Evolutionary conservation across 2,888 invertebrate species (phyloP), one percentile per base, ranked within the genome.

Genomic region (Drosophila recens): DNA sequence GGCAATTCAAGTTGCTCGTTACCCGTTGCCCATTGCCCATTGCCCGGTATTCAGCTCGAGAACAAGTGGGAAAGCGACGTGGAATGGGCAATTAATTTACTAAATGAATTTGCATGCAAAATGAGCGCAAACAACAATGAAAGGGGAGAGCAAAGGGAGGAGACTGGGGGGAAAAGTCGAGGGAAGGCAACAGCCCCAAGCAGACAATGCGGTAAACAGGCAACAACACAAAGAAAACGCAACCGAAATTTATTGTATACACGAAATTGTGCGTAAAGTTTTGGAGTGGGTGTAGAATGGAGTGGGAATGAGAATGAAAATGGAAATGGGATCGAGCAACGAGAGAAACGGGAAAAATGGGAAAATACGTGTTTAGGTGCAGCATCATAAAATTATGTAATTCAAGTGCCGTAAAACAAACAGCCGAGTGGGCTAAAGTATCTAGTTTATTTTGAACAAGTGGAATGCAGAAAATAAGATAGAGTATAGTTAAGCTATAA

Each of bases 61-160:
- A 53, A 66, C 83, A 72, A 72, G 62, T 74, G 73, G 84, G 57
- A 72, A 78, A 80, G 69, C 63, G 45, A 40, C 49, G 57, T 75
- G 89, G 88, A 87, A 79, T 79, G 84, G 79, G 71, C 86, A 89
- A 86, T 89, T 89, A 86, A 86, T 86, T 89, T 87, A 79, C 80
- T 86, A 89, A 86, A 87, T 86, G 86, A 86, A 86, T 86, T 86
- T 89, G 89, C 89, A 86, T 89, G 82, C 89, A 57, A 86, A 89
- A 83, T 81, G 80, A 75, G 70, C 72, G 59, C 69, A 80, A 84
- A 81, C 79, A 79, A 72, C 68, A 49, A 48, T 61, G 13, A 45
- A 36, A 43, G 52, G 52, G 15, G 33, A 33, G 36, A 11, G 11
- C 23, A 10, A 23, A 10, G 13, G 4, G 33, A 36, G 52, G 15